Base-by-base conservation (phyloP, 1,140 invertebrate genomes). In the Atta cephalotes region DNA sequence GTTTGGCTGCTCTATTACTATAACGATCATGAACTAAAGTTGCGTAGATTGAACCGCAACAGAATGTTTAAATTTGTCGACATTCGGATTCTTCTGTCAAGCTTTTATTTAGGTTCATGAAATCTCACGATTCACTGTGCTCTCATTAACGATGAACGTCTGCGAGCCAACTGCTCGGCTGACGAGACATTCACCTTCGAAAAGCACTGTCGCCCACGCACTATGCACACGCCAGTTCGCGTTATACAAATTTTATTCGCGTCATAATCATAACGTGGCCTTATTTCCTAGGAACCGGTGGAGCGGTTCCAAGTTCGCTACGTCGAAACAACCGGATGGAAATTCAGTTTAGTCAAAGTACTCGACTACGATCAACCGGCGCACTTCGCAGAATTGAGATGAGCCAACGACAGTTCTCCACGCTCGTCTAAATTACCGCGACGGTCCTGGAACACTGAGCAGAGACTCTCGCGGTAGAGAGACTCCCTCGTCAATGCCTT, bases 301-400 rank as follows among this genome's bases (percentile, higher is more conserved):
- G 21, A 81, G 39, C 21, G 45, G 28, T 14, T 68, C 62, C 60
- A 31, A 80, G 78, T 14, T 28, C 78, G 21, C 51, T 72, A 35
- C 53, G 80, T 25, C 68, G 35, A 60, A 74, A 31, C 53, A 56
- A 31, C 18, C 68, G 14, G 7, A 49, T 39, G 18, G 39, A 49
- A 76, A 62, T 62, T 10, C 56, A 16, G 53, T 10, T 81, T 45
- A 9, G 51, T 56, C 31, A 58, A 6, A 35, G 21, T 45, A 70
- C 16, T 62, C 21, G 49, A 21, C 51, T 56, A 7, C 71, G 63
- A 66, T 70, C 70, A 81, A 79, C 39, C n/a, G 65, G 53, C 74
- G 68, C 74, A 60, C 45, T 71, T 70, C 85, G 77, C 87, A 74
- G 81, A 91, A 88, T 87, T 80, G 78, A 78, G 82, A 78, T 88